Base-by-base conservation (phyloP, 2,797 vertebrate genomes). In the Dendrocincla fuliginosa region DNA sequence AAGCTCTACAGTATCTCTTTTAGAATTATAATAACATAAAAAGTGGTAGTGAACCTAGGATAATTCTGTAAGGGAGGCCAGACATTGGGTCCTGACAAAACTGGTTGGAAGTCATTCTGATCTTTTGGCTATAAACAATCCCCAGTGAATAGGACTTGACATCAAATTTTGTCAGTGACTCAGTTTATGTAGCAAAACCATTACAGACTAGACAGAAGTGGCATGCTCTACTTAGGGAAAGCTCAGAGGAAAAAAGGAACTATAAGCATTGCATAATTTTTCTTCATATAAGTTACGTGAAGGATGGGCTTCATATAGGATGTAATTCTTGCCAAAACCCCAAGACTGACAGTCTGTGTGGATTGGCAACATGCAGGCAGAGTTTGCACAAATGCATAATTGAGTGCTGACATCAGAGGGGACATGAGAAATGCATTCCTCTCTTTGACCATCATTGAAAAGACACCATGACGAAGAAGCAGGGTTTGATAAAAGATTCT, bases 91-190 rank as follows among this genome's bases (percentile, higher is more conserved):
- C 46, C 71, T 97, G 55, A 94, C 83, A 94, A 89, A 92, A 90
- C 1, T 89, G 79, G 39, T 87, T 80, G 93, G 80, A 97, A 95
- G 84, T 89, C 50, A 75, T 96, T 94, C 74, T 80, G 59, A 57
- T 94, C 63, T 86, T 95, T 96, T 94, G 76, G 20, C 81, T 90
- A 60, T 56, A 75, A 96, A 85, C 53, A 83, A n/a, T 89, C 60
- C 46, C 49, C 37, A 81, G 61, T 92, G 79, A 90, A 93, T 57
- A 75, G 74, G 79, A 69, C 80, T 93, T 96, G 84, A 93, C 89
- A 82, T 95, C 32, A 84, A 1, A 68, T 94, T 89, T 89, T 65
- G 44, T 91, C 87, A 87, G 42, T 78, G 61, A 18, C 74, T 90
- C 85, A 33, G 60, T 84, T 96, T 68, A 33, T 69, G 46, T 85